Conservation (phyloP, 2,797 vertebrate species). For the Microctenopoma stevenorrisi region DNA sequence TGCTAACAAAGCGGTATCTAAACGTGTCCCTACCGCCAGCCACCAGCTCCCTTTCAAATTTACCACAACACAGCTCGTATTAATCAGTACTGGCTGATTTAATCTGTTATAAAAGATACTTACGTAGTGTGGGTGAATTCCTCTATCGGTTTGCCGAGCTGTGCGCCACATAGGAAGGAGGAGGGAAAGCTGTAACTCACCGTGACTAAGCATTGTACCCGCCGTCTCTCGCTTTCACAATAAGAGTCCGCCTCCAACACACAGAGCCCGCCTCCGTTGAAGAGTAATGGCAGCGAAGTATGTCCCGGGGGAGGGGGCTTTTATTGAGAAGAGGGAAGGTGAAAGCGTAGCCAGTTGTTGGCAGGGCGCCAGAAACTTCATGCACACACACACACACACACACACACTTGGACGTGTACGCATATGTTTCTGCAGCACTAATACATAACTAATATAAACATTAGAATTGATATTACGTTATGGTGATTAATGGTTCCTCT, state of each 20-base stretch:
- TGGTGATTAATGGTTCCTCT: not conserved
- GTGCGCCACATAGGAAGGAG: constrained; percentile 69
- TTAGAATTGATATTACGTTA: not conserved
- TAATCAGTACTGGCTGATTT: not conserved
- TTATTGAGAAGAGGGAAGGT: constrained; percentile 70
- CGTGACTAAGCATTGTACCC: constrained; percentile 91
- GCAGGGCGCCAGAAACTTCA: constrained; percentile 32
- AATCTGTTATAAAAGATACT: constrained; percentile 52
- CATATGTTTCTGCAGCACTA: not conserved
- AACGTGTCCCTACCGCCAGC: not conserved
- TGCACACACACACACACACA: too few relatives aligned
- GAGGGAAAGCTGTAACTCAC: constrained; percentile 85
- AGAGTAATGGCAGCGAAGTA: not conserved
- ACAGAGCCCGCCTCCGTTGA: constrained; percentile 16
- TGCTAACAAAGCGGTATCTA: constrained; percentile 46
- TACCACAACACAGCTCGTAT: not conserved
- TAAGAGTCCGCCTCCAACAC: constrained; percentile 75
- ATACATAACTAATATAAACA: not conserved
- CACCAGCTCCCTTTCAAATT: not conserved
- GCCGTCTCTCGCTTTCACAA: constrained; percentile 82
- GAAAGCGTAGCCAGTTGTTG: constrained; percentile 42
- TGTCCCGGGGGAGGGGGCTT: constrained; percentile 35
- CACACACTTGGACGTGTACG: not conserved
- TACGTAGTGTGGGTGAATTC: constrained; percentile 62
- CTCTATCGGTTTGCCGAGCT: constrained; percentile 71